Evolutionary conservation across 2,113 vertebrate genomes (phyloP).

Genomic region (Oryzias melastigma): DNA sequence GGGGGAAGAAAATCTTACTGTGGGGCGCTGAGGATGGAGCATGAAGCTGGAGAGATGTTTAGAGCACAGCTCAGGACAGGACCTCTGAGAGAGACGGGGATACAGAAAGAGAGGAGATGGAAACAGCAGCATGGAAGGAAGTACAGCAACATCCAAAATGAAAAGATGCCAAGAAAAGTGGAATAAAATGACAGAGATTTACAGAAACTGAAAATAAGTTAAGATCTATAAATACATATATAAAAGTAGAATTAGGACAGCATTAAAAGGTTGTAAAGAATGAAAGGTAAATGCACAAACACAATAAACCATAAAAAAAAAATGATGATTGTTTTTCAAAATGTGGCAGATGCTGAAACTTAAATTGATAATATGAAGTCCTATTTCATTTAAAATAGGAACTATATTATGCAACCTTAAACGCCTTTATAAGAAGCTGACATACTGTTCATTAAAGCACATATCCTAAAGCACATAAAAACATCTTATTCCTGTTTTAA

Average conservation of each 20-base stretch:
- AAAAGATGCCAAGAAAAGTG: neutral
- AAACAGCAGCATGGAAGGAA: neutral
- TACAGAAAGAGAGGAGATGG: slow-evolving; percentile 6
- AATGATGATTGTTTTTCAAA: too few species aligned
- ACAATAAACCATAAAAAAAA: too few species aligned
- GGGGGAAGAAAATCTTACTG: slow-evolving; percentile 60
- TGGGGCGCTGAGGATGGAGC: slow-evolving; percentile 44
- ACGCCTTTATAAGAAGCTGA: too few species aligned
- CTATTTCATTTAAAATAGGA: too few species aligned
- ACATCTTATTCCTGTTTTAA: neutral
- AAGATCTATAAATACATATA: neutral
- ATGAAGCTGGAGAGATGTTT: slow-evolving; percentile 61
- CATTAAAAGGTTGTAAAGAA: neutral
- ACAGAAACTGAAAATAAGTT: neutral
- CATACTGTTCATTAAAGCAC: too few species aligned
- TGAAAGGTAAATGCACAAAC: too few species aligned
- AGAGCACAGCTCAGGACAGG: slow-evolving; percentile 68
- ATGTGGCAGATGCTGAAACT: too few species aligned
- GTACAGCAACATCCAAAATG: slow-evolving; percentile 2
- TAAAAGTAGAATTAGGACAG: neutral
- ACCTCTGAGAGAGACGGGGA: slow-evolving; percentile 43
- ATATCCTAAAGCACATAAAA: neutral
- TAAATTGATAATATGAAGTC: too few species aligned
- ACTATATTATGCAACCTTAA: too few species aligned
- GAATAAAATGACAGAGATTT: slow-evolving; percentile 1